These are phyloP conservation scores for Hirtodrosophila histrioides DNA, from an alignment of 2,888 invertebrate species.

Conservation along the genomic window DNA sequence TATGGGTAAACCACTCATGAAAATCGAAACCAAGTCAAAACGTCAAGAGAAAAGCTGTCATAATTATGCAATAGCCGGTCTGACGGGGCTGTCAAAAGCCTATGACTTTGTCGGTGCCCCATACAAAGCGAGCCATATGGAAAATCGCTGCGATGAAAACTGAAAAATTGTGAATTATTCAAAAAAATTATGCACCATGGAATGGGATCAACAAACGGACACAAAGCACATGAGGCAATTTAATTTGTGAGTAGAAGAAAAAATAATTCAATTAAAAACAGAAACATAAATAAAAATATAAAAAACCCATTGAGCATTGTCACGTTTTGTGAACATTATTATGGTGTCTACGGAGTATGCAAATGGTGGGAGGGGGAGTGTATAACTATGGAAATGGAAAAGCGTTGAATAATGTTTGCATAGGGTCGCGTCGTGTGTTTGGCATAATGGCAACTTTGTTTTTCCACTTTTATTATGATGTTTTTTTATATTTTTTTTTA, in stretches of 20 bases:
- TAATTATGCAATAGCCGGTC: constrained; percentile 68
- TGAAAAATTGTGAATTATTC: constrained; percentile 49
- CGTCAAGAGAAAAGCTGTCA: constrained; percentile 56
- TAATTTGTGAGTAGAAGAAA: constrained; percentile 35
- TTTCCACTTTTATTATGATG: constrained; percentile 73
- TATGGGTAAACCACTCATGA: constrained; percentile 17
- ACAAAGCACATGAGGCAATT: constrained; percentile 52
- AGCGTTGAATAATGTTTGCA: constrained; percentile 55
- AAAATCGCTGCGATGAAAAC: constrained; percentile 26
- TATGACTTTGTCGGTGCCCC: constrained; percentile 8
- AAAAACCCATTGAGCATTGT: constrained; percentile 48
- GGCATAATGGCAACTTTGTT: constrained; percentile 62
- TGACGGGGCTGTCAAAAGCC: constrained; percentile 48
- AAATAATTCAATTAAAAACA: constrained; percentile 33
- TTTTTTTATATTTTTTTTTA: constrained; percentile 34
- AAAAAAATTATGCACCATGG: constrained; percentile 25
- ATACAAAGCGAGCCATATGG: constrained; percentile 26
- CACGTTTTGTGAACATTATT: constrained; percentile 50
- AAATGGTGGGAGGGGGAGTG: too few relatives aligned
- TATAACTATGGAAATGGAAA: constrained; percentile 43
- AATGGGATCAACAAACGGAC: constrained; percentile 67
- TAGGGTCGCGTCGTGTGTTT: constrained; percentile 50
- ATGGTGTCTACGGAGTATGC: neutral
- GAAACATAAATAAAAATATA: constrained; percentile 14
- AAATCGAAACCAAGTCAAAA: constrained; percentile 42